These are phyloP conservation scores for Urocolius indicus DNA, from an alignment of 2,113 vertebrate species.

Conservation along the genomic window DNA sequence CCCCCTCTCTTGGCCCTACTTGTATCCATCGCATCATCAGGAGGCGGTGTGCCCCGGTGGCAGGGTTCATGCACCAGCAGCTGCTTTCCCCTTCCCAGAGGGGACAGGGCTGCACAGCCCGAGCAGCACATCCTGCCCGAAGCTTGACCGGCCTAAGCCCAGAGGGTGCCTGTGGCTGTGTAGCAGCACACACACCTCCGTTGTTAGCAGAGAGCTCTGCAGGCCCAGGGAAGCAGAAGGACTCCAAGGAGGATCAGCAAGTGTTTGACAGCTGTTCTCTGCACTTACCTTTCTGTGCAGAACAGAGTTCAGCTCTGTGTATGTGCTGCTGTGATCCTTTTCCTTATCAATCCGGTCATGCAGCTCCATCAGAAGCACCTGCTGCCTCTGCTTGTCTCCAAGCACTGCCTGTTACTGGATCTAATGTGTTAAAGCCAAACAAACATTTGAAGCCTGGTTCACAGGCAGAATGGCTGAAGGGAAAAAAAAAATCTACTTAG, in stretches of 20 bases:
- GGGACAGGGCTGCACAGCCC: not conserved
- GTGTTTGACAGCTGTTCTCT: not conserved
- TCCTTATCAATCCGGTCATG: not conserved
- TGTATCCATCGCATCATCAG: accelerated
- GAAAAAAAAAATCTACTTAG: not conserved
- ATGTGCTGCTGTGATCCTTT: not conserved
- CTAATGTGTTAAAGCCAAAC: not conserved
- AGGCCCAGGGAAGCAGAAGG: not conserved
- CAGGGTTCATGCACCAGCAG: not conserved
- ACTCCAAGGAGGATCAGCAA: not conserved
- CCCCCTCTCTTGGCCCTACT: accelerated
- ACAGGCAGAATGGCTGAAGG: not conserved
- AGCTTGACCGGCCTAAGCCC: accelerated
- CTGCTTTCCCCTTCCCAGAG: not conserved
- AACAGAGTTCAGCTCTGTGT: accelerated
- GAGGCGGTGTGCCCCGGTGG: not conserved
- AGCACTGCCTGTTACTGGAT: not conserved
- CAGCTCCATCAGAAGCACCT: not conserved
- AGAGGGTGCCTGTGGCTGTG: accelerated
- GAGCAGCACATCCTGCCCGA: accelerated
- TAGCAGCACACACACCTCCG: not conserved
- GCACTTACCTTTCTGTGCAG: not conserved
- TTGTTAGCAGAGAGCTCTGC: accelerated
- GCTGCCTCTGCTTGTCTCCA: not conserved
- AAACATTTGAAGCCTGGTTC: not conserved